Evolutionary conservation across 2,797 vertebrate genomes (phyloP), one percentile per base, ranked within the genome.

Genomic region (Etheostoma perlongum): DNA sequence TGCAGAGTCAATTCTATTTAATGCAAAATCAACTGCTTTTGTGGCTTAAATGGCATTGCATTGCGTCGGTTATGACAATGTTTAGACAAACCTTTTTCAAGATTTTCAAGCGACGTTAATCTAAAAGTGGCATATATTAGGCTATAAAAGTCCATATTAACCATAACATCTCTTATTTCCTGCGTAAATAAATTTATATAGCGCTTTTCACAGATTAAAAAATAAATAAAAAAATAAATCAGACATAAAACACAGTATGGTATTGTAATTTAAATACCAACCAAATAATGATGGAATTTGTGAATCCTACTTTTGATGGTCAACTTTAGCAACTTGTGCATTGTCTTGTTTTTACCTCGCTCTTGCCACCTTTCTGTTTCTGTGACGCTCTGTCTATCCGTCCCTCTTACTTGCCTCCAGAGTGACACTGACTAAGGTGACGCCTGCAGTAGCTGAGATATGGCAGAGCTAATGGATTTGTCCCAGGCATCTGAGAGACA

Each of bases 401-500:
- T 85, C 87, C 88, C 72, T 70, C 77, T 86, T 74, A 60, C 78
- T 84, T 57, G 67, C 84, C 76, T 82, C 49, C 75, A 60, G 76
- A 85, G 75, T 85, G 91, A 87, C 91, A 88, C 72, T 18, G 69
- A 52, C 84, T 79, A 69, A 90, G 78, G 89, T 87, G 90, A 91
- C 59, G 82, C 85, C 88, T 92, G 86, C 89, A 79, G 91, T 74
- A 73, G 86, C 88, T 2, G 54, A 90, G 90, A 91, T 91, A 87
- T 71, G 63, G 88, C 89, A 74, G 68, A 86, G 84, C 87, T 86
- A 92, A 93, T 92, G 89, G 89, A 93, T 94, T 94, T 88, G 89
- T 93, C 89, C 86, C 86, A 83, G 85, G 61, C 76, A 78, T 90
- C 79, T 81, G 63, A 85, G 78, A 85, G 85, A 92, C 89, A 91